Conservation (phyloP, 2,888 invertebrate species). For the Drosophila birchii region DNA sequence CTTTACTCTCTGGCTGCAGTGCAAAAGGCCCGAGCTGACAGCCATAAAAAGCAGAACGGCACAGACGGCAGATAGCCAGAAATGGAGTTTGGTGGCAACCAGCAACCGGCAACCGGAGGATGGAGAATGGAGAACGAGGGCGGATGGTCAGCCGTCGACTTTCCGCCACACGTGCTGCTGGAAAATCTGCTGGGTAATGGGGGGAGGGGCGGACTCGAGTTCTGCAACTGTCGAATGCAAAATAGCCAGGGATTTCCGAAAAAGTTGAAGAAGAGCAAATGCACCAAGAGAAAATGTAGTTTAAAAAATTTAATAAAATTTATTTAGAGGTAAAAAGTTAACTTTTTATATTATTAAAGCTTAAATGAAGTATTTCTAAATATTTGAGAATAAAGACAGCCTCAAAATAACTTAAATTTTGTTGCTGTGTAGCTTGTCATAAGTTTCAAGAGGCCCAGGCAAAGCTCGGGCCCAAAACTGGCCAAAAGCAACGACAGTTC, state of each 20-base stretch:
- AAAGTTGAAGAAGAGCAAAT: constrained; percentile 12
- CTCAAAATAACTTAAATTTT: neutral
- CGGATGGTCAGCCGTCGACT: constrained; percentile 23
- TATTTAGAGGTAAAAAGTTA: neutral
- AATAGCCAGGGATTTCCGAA: constrained; percentile 26
- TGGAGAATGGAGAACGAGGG: neutral
- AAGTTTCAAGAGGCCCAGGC: constrained; percentile 16
- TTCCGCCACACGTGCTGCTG: constrained; percentile 53
- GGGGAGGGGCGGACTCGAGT: constrained; percentile 13
- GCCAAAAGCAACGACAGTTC: constrained; percentile 46
- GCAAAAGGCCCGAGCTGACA: constrained; percentile 36
- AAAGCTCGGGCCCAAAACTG: constrained; percentile 26
- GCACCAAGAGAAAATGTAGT: neutral
- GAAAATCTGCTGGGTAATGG: constrained; percentile 11
- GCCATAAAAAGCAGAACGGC: constrained; percentile 43
- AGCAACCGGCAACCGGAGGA: neutral
- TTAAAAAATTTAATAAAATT: neutral
- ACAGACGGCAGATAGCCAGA: constrained; percentile 37
- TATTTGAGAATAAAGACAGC: neutral
- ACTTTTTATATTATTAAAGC: neutral
- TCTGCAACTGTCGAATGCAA: constrained; percentile 48
- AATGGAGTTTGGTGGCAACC: constrained; percentile 21
- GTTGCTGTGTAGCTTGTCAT: constrained; percentile 12
- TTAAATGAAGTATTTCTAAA: neutral
- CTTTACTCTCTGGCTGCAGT: constrained; percentile 11